Conservation (phyloP, 2,797 vertebrate genomes). For the Lophotriccus pileatus region DNA sequence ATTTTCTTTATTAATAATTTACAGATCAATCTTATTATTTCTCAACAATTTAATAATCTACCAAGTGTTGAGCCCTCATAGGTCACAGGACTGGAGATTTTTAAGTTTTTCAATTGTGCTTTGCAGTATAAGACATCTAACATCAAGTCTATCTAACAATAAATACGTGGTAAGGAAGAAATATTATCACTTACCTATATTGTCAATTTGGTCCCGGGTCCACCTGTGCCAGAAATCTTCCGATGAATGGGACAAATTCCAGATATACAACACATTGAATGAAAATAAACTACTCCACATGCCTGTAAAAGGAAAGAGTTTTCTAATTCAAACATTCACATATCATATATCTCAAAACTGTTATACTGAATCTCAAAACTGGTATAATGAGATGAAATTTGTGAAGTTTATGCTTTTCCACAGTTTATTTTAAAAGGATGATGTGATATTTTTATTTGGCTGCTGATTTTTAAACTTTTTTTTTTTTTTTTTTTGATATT, state of each 20-base stretch:
- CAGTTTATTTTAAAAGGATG: background rate
- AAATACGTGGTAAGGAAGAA: background rate
- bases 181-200: slow-evolving; percentile 68
- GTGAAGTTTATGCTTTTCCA: background rate
- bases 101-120: background rate
- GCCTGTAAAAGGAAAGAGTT: slow-evolving; percentile 60
- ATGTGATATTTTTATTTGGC: background rate
- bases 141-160: background rate
- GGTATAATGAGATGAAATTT: background rate
- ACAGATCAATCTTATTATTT: background rate
- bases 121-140: background rate
- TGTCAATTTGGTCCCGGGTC: slow-evolving; percentile 67
- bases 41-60: background rate
- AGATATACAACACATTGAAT: slow-evolving; percentile 77
- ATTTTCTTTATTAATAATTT: background rate
- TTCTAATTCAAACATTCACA: background rate
- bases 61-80: background rate
- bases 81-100: background rate
- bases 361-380: background rate
- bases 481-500: background rate
- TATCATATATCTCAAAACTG: background rate
- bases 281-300: slow-evolving; percentile 83
- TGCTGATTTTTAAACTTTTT: background rate
- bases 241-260: slow-evolving; percentile 73
- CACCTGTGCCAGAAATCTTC: slow-evolving; percentile 80